A percentile compares a stretch with the other conserved stretches of the same genome.
phyloP scores from a whole-genome alignment of 2,888 invertebrate species.

The Drosophila tripunctata region DNA sequence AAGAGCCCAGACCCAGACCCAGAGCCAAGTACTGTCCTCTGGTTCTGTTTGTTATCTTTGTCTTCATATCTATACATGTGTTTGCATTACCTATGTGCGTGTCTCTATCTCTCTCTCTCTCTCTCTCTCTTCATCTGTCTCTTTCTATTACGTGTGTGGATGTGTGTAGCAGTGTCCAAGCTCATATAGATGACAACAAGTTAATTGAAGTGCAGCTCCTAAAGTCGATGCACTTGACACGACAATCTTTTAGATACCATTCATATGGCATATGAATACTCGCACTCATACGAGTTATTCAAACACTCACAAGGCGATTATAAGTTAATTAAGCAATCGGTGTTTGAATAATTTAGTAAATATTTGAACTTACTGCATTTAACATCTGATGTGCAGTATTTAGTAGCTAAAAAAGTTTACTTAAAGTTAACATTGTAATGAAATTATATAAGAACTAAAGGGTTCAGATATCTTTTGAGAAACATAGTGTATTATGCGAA shows the following conservation, averaged over 20 bases:
- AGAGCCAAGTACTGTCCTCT: constrained; percentile 32
- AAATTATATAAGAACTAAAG: too few relatives aligned
- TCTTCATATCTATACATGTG: constrained; percentile 72
- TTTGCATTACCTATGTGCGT: constrained; percentile 34
- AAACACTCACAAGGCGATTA: constrained; percentile 25
- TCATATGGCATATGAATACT: neutral
- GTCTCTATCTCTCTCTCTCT: constrained; percentile 9
- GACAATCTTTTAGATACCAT: constrained; percentile 39
- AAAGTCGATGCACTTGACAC: constrained; percentile 70
- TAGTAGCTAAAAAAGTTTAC: neutral
- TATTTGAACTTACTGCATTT: neutral
- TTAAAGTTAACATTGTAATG: too few relatives aligned
- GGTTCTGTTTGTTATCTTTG: constrained; percentile 59
- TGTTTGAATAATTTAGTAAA: neutral
- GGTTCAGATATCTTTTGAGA: too few relatives aligned
- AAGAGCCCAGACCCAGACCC: constrained; percentile 15
- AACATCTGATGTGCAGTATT: neutral
- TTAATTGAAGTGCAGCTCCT: constrained; percentile 66
- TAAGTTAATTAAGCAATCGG: constrained; percentile 23
- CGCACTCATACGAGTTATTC: constrained; percentile 2
- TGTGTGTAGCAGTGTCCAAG: constrained; percentile 49
- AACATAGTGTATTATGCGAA: too few relatives aligned
- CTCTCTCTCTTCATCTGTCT: constrained; percentile 4
- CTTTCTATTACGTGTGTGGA: constrained; percentile 15
- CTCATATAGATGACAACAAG: constrained; percentile 60